Percentiles rank a stretch among this genome's conserved stretches.
phyloP scores from a whole-genome alignment of 2,888 invertebrate species.

The Omphaloscelis lunosa region DNA sequence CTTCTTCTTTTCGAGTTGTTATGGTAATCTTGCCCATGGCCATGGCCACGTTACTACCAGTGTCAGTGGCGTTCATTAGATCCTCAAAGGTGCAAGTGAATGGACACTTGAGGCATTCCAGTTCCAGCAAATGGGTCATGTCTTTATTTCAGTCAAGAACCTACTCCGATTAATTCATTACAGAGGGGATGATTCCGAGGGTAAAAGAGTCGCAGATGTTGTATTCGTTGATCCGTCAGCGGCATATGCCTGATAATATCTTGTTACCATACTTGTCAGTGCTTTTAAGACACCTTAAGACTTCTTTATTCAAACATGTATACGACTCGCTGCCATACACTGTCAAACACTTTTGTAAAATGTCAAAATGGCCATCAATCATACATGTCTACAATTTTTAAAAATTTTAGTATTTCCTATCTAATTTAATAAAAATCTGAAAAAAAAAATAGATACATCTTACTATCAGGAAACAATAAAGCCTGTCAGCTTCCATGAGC shows the following conservation, averaged over 20 bases:
- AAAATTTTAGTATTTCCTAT: neutral
- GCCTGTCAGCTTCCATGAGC: constrained; percentile 30
- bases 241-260: neutral
- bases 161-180: neutral
- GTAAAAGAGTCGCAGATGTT: neutral
- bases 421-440: neutral
- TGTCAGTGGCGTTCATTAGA: neutral
- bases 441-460: neutral
- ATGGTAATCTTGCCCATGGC: neutral
- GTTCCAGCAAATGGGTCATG: neutral
- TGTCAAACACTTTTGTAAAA: neutral
- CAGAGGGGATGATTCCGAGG: neutral
- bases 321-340: neutral
- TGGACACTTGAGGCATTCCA: neutral
- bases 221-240: neutral
- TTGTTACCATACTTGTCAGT: neutral
- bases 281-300: neutral
- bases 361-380: constrained; percentile 17
- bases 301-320: neutral
- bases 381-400: neutral
- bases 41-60: neutral
- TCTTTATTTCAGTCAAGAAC: neutral
- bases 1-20: neutral
- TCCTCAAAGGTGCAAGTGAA: neutral
- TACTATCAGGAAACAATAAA: constrained; percentile 7